Conservation (phyloP, 2,888 invertebrate genomes). For the Hipparchia sbordonii region DNA sequence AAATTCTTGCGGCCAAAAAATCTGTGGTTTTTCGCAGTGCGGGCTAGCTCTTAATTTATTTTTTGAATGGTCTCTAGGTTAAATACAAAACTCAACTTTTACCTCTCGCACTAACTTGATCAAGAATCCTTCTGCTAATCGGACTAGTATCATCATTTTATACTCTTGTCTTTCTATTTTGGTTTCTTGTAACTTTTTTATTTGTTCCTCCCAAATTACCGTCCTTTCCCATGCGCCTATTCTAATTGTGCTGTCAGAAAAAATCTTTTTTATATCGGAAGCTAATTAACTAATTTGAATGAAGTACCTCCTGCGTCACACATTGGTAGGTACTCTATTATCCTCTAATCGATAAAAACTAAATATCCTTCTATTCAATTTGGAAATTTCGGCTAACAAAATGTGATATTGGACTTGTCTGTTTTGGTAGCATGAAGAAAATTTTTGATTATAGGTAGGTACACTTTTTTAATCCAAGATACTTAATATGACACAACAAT, state of each 20-base stretch:
- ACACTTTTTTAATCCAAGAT: no score
- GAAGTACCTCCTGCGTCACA: not conserved
- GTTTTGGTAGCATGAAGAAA: no score
- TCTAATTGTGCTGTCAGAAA: slow-evolving; percentile 75
- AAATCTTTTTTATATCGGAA: not conserved
- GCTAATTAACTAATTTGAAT: not conserved
- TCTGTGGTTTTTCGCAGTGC: no score
- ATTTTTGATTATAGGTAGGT: no score
- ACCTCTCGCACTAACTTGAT: slow-evolving; percentile 78
- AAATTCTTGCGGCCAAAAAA: no score
- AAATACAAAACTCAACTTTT: slow-evolving; percentile 10
- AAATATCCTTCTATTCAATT: no score
- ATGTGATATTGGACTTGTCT: no score
- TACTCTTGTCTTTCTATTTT: slow-evolving; percentile 54
- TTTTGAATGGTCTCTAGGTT: no score
- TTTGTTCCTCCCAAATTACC: slow-evolving; percentile 78
- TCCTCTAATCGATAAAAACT: no score
- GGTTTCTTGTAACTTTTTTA: slow-evolving; percentile 53
- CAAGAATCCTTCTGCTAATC: slow-evolving; percentile 81
- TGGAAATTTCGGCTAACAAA: no score
- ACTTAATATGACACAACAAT: no score
- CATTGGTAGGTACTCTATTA: not conserved
- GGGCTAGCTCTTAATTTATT: no score
- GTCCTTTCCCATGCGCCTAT: slow-evolving; percentile 83
- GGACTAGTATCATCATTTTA: slow-evolving; percentile 72